Evolutionary conservation across 2,888 invertebrate species (phyloP).

Genomic region (Latheticus oryzae): DNA sequence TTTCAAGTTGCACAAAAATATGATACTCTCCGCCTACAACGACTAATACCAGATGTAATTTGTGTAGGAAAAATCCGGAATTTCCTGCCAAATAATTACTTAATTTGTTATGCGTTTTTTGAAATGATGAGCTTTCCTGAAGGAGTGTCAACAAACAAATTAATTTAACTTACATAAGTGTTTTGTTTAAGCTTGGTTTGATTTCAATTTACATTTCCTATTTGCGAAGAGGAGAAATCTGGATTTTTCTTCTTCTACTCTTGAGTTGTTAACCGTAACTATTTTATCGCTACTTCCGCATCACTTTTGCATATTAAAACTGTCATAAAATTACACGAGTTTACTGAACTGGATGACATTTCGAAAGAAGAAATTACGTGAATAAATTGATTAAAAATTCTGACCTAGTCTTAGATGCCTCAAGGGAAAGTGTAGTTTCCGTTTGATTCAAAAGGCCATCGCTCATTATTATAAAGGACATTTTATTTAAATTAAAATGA

Average conservation of each 20-base stretch:
- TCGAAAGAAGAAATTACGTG: slow-evolving; percentile 21
- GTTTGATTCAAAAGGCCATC: slow-evolving; percentile 35
- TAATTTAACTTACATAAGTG: slow-evolving; percentile 31
- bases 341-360: slow-evolving; percentile 17
- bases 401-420: slow-evolving; percentile 31
- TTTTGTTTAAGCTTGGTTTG: slow-evolving; percentile 14
- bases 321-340: too few species aligned
- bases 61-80: too few species aligned
- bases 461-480: slow-evolving; percentile 34
- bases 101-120: too few species aligned
- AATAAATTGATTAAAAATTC: slow-evolving; percentile 15
- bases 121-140: slow-evolving; percentile 4
- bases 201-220: slow-evolving; percentile 17
- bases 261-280: slow-evolving; percentile 36
- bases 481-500: slow-evolving; percentile 8
- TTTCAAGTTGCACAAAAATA: too few species aligned
- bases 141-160: slow-evolving; percentile 1
- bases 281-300: slow-evolving; percentile 37
- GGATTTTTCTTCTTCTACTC: slow-evolving; percentile 27
- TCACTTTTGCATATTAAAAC: too few species aligned
- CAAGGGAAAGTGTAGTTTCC: slow-evolving; percentile 40
- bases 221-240: slow-evolving; percentile 28
- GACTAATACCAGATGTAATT: too few species aligned
- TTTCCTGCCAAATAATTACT: too few species aligned
- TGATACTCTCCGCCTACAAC: too few species aligned